These are phyloP conservation scores for Serranus cabrilla DNA, from an alignment of 2,797 vertebrate genomes.

Conservation along the genomic window DNA sequence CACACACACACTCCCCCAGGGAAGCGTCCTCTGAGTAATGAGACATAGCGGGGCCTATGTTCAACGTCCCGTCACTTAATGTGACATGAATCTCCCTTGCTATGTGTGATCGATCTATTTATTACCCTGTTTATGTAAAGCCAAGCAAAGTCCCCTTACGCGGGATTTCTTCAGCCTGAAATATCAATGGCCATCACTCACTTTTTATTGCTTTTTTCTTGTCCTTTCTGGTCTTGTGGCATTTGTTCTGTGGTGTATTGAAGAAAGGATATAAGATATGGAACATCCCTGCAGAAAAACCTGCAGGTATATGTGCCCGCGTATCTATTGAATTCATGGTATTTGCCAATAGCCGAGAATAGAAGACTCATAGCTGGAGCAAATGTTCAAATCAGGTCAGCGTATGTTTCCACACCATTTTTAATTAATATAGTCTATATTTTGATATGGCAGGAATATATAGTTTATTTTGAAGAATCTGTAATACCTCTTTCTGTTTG, in stretches of 20 bases:
- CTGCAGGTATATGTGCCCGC: slow-evolving; percentile 21
- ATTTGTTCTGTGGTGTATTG: slow-evolving; percentile 67
- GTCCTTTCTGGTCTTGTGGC: slow-evolving; percentile 68
- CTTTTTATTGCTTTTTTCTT: slow-evolving; percentile 77
- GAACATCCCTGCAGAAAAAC: slow-evolving; percentile 44
- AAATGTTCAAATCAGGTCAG: neutral
- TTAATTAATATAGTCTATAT: neutral
- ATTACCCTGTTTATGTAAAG: slow-evolving; percentile 86
- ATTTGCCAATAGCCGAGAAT: slow-evolving; percentile 18
- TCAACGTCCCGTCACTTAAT: slow-evolving; percentile 77
- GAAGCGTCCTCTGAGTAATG: slow-evolving; percentile 76
- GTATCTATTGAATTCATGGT: slow-evolving; percentile 27
- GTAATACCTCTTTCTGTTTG: no score
- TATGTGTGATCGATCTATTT: slow-evolving; percentile 85
- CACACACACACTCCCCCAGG: slow-evolving; percentile 36
- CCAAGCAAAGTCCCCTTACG: slow-evolving; percentile 76
- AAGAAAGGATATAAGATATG: slow-evolving; percentile 52
- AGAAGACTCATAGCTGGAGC: neutral
- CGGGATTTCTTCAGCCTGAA: slow-evolving; percentile 70
- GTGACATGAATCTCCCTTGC: slow-evolving; percentile 78
- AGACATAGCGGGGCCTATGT: slow-evolving; percentile 68
- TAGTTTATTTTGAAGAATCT: neutral
- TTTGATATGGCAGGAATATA: neutral
- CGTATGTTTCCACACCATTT: neutral
- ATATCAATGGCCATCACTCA: slow-evolving; percentile 84